phyloP scores from a whole-genome alignment of 1,140 invertebrate genomes.

The Drosophila arawakana region DNA sequence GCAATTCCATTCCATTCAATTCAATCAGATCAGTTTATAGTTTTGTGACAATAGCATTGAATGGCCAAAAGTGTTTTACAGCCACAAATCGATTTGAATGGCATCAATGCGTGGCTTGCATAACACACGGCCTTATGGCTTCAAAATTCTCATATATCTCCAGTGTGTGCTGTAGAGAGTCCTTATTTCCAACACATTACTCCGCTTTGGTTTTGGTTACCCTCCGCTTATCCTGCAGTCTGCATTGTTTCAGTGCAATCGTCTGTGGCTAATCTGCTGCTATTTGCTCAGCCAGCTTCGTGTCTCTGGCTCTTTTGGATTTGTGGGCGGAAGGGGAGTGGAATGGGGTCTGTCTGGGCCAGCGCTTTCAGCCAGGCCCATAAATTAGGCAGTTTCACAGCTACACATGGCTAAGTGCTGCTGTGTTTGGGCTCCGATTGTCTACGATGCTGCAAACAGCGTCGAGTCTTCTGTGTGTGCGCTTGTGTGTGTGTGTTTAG shows the following conservation, averaged over 20 bases:
- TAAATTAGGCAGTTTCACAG: constrained; percentile 68
- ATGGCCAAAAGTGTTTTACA: constrained; percentile 21
- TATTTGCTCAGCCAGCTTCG: constrained; percentile 53
- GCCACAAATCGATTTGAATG: constrained; percentile 45
- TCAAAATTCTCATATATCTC: constrained; percentile 31
- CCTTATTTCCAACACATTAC: background rate
- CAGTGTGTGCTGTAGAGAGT: background rate
- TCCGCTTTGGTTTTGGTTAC: background rate
- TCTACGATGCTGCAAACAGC: constrained; percentile 25
- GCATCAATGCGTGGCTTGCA: constrained; percentile 37
- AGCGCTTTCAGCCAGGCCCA: constrained; percentile 60
- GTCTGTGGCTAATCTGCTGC: constrained; percentile 75
- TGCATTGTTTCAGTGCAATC: constrained; percentile 75
- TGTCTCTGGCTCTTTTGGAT: constrained; percentile 40
- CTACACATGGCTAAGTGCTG: constrained; percentile 67
- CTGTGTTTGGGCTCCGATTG: constrained; percentile 29
- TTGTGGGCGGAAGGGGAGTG: background rate
- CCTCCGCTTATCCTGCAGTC: constrained; percentile 20
- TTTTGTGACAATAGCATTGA: constrained; percentile 3
- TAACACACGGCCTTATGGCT: constrained; percentile 32
- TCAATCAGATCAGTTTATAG: constrained; percentile 37
- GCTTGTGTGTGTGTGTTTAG: constrained; percentile 26
- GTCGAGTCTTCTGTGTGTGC: constrained; percentile 17
- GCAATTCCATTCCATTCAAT: constrained; percentile 2
- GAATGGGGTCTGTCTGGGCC: constrained; percentile 18